Base-by-base conservation (phyloP, 2,888 invertebrate species). In the Schrankia costaestrigalis region DNA sequence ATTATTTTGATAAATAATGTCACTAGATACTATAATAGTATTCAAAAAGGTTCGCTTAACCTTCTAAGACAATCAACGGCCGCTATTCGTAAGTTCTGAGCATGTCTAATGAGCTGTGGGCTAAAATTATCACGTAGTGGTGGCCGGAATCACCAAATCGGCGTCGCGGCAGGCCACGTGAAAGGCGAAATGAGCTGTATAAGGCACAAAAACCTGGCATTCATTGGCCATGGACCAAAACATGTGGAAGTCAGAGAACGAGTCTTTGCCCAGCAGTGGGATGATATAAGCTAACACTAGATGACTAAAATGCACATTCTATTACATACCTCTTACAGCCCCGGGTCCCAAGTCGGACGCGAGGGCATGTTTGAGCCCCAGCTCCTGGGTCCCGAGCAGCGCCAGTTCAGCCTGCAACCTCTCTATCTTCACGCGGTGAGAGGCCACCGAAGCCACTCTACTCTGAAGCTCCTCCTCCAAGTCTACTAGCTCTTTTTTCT, bases 401-500 rank as follows among this genome's bases (percentile, higher is more conserved):
- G 91, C 85, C 43, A 95, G 82, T 63, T 92, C 92, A 12, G 91
- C 91, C 61, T 94, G 93, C 56, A 95, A 87, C 53, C 90, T 87
- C 61, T 93, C 92, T 36, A 94, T 91, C 72, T 91, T 92, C 30
- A 86, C 90, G 41, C 91, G 90, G 45, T 91, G 90, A 12, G 91
- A 90, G 24, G 91, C 90, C 12, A 90, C 89, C 25, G 90, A 90
- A 63, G 85, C 89, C 56, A 90, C 92, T 59, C 90, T 91, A 35
- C 78, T 90, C 64, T 89, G 90, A 2, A 95, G 75, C 75, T 94
- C 92, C 2, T 89, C 90, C 66, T 94, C 94, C 32, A 95, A 57
- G 22, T 90, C 91, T 13, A 91, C 89, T 18, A 95, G 78, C 71
- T 94, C 94, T 55, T 92, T 92, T 76, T 93, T 91, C 94, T 94